phyloP scores from a whole-genome alignment of 2,888 invertebrate genomes.

The Cryptocephalus primarius region DNA sequence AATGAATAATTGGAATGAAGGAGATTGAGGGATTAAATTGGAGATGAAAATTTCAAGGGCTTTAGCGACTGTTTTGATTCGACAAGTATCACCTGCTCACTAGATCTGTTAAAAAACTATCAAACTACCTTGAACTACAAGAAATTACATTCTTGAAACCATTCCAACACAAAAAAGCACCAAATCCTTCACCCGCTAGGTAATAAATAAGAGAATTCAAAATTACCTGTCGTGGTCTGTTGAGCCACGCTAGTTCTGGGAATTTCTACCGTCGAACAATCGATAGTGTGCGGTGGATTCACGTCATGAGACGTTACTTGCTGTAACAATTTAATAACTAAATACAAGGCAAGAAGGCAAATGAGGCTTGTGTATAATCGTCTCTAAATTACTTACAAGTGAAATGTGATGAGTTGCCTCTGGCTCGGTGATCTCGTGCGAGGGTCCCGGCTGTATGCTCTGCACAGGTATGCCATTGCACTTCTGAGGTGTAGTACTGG shows the following conservation, averaged over 20 bases:
- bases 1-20: too few species aligned
- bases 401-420: constrained; percentile 31
- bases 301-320: constrained; percentile 24
- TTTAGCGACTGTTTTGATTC: too few species aligned
- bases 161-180: too few species aligned
- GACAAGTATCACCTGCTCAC: too few species aligned
- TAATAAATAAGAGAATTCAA: neutral
- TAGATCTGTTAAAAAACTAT: too few species aligned
- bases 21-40: too few species aligned
- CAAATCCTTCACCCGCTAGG: too few species aligned
- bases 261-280: constrained; percentile 27
- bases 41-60: too few species aligned
- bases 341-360: neutral
- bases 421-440: constrained; percentile 43
- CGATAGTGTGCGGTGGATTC: constrained; percentile 25
- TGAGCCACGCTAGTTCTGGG: constrained; percentile 29
- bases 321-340: constrained; percentile 2
- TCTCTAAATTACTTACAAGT: constrained; percentile 22
- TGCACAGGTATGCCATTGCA: constrained; percentile 14
- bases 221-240: constrained; percentile 21
- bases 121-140: too few species aligned
- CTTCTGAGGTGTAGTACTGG: constrained; percentile 6
- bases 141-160: too few species aligned
- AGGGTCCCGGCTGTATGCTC: constrained; percentile 37
- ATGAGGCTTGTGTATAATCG: neutral